A percentile compares a stretch with the other conserved stretches of the same genome.
Evolutionary conservation across 2,113 vertebrate species (phyloP).

Genomic region (Tonatia bakeri): DNA sequence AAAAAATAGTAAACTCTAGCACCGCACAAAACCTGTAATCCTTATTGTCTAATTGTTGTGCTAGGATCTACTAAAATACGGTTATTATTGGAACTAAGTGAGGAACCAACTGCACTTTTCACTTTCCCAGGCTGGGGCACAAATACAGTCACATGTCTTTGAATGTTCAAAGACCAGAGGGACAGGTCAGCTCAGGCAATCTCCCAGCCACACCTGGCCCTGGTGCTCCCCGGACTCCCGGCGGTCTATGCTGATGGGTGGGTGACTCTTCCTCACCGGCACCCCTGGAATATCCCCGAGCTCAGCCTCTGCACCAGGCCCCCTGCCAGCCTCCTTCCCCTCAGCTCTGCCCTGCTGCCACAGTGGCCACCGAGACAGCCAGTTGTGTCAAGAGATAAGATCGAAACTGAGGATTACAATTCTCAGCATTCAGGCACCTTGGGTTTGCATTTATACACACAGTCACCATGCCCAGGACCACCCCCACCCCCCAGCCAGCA

Average conservation of each 20-base stretch:
- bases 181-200: not conserved
- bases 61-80: not conserved
- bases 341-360: not conserved
- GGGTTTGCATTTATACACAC: not conserved
- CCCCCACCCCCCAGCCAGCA: not conserved
- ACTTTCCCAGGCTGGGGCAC: not conserved
- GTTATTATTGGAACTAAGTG: not conserved
- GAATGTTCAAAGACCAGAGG: not conserved
- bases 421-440: not conserved
- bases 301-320: not conserved
- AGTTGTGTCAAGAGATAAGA: not conserved
- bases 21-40: not conserved
- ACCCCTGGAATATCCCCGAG: not conserved
- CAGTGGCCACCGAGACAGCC: too few relatives aligned
- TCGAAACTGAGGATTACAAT: not conserved
- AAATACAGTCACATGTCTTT: not conserved
- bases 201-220: not conserved
- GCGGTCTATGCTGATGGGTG: not conserved
- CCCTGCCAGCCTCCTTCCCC: not conserved
- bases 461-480: not conserved
- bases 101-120: not conserved
- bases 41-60: not conserved
- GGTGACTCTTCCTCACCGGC: not conserved
- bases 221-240: accelerated
- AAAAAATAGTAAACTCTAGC: not conserved